Base-by-base conservation (phyloP, 30 jellyfish, hydroid and myxozoan genomes). In the Aurelia coerulea region DNA sequence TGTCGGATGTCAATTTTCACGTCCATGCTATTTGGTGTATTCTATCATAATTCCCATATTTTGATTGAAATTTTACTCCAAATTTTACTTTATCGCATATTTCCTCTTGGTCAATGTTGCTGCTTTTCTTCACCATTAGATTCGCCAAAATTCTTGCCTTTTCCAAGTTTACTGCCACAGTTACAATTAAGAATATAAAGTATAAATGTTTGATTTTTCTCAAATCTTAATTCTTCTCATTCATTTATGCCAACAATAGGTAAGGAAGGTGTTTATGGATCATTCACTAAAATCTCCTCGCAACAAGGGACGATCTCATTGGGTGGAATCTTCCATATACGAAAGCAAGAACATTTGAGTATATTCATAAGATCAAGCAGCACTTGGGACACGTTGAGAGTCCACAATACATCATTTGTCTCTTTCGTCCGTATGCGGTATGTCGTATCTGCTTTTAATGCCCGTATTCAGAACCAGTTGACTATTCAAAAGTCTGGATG, bases 361-460 rank as follows among this genome's bases (percentile, higher is more conserved):
- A 62, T 94, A 29, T 94, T 94, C 65, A 84, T 94, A 62, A 70
- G 51, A 49, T 56, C 97, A 62, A 29, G 37, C 77, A 85, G 67
- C 78, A 65, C 84, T 16, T n/a, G 12, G 12, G 82, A 83, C 56
- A 54, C 58, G 12, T 87, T 88, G 62, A 94, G 85, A 8, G 58
- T 94, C 17, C 87, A 58, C 75, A 84, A 90, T 37, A 74, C 89
- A 10, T 94, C 99, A 10, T 87, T 88, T 66, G 62, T 85, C 51
- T 79, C 95, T 1, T 35, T 87, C 52, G 90, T 93, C 70, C 79
- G 96, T 37, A 93, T 88, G 97, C 88, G 98, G 49, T 93, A 93
- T 73, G 90, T 93, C 50, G 97, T 93, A 32, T 93, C 98, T 29
- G 82, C 93, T 3, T 94, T 93, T 64, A 84, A 89, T 32, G 98